phyloP scores from a whole-genome alignment of 1,140 invertebrate genomes.

The Drosophila teissieri region DNA sequence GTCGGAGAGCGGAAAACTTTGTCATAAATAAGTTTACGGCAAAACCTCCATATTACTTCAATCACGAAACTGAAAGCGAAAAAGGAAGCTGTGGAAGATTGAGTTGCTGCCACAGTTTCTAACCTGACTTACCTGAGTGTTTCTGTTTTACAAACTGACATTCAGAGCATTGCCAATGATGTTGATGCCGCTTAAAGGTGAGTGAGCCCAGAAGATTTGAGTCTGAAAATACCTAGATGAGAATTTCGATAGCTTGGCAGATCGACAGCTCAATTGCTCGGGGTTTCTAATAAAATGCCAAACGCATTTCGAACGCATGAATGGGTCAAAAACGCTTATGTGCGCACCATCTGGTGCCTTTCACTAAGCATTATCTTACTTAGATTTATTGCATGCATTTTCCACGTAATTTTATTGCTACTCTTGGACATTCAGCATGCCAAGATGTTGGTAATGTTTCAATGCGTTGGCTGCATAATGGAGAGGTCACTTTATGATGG shows the following conservation, averaged over 20 bases:
- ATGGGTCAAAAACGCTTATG: slow-evolving; percentile 28
- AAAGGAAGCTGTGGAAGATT: slow-evolving; percentile 62
- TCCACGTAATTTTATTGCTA: slow-evolving; percentile 31
- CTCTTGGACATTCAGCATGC: slow-evolving; percentile 23
- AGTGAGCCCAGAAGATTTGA: slow-evolving; percentile 47
- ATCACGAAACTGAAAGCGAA: slow-evolving; percentile 74
- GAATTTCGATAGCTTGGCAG: slow-evolving; percentile 32
- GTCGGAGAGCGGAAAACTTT: slow-evolving; percentile 65
- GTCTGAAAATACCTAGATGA: slow-evolving; percentile 9
- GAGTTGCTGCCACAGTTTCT: slow-evolving; percentile 61
- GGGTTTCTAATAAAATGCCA: slow-evolving; percentile 58
- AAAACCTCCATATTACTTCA: slow-evolving; percentile 60
- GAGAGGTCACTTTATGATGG: slow-evolving; percentile 32
- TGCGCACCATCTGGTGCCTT: slow-evolving; percentile 39
- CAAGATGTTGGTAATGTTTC: slow-evolving; percentile 41
- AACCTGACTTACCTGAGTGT: slow-evolving; percentile 34
- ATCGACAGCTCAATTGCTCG: slow-evolving; percentile 22
- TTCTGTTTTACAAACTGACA: slow-evolving; percentile 59
- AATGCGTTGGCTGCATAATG: slow-evolving; percentile 45
- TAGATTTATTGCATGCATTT: slow-evolving; percentile 42
- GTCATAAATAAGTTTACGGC: slow-evolving; percentile 62
- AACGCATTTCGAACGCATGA: slow-evolving; percentile 56
- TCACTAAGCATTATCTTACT: slow-evolving; percentile 52
- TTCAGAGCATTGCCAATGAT: slow-evolving; percentile 56
- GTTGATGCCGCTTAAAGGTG: slow-evolving; percentile 75